Percentiles rank a stretch among this genome's conserved stretches.
Evolutionary conservation across 2,113 vertebrate genomes (phyloP).

Genomic region (Oreochromis tanganicae): DNA sequence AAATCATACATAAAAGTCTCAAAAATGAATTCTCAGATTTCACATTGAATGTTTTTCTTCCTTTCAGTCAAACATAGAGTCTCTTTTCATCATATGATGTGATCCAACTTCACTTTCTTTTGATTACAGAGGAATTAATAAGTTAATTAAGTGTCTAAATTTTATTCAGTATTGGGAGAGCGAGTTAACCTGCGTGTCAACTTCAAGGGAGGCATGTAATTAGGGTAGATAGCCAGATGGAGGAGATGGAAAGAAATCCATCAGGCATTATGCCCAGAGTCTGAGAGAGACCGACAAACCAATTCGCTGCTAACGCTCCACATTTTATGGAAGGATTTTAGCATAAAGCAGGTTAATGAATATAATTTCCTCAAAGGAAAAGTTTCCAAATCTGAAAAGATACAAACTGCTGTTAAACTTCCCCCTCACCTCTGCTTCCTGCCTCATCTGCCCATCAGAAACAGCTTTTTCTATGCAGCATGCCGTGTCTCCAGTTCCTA

Average conservation of each 20-base stretch:
- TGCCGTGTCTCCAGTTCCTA: neutral
- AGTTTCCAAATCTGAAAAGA: neutral
- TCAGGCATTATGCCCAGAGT: neutral
- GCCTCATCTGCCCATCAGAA: neutral
- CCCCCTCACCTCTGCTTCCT: neutral
- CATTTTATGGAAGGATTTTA: neutral
- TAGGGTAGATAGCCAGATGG: slow-evolving; percentile 20
- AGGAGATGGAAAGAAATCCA: neutral
- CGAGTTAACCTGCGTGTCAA: slow-evolving; percentile 29
- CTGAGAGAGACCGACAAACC: neutral
- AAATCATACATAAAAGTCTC: neutral
- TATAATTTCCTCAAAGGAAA: neutral
- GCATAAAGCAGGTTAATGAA: neutral
- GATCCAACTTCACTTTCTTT: neutral
- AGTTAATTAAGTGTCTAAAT: slow-evolving; percentile 27
- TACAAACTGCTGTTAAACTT: neutral
- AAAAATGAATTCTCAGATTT: neutral
- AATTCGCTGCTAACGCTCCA: neutral
- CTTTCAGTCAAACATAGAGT: neutral
- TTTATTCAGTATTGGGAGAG: neutral
- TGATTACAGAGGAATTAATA: slow-evolving; percentile 17
- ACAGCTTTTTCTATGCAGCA: neutral
- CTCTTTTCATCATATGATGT: neutral
- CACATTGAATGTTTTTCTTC: neutral
- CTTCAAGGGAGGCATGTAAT: slow-evolving; percentile 11